Base-by-base conservation (phyloP, 2,113 vertebrate species). In the Mustela lutreola region DNA sequence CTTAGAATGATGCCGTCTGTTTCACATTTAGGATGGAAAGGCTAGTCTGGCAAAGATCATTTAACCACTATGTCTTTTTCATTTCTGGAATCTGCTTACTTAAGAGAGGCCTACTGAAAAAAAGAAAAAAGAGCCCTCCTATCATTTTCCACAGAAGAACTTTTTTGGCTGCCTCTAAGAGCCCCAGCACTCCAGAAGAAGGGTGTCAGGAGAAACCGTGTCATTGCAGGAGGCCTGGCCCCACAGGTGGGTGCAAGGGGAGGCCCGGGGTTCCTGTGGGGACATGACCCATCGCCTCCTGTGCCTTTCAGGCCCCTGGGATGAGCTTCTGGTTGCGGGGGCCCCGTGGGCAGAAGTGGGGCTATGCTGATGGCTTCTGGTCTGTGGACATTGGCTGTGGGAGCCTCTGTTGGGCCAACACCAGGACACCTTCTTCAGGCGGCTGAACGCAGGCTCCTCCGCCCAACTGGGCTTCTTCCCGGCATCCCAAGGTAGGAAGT, bases 1-100 rank as follows among this genome's bases (percentile, higher is more conserved):
- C 92, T 96, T 73, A 82, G 86, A 89, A 67, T 1, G 62, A 75
- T 26, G 24, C 26, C n/a, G 53, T 94, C 96, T 98, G 98, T 87
- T 98, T 97, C 88, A 9, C 60, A 95, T 97, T 98, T 94, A 76
- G 86, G 9, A 15, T 8, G 71, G 87, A 71, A 97, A 95, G 33
- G 87, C 93, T 95, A 33, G 84, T 94, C 87, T n/a, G 88, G 89
- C 93, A 65, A 56, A 53, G 48, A n/a, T 0, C 1, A 6, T 62
- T 0, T 1, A 14, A 36, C 83, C 1, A 11, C 33, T 26, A 2
- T 50, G 82, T 36, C 94, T 76, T 0, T 9, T 56, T 36, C 84
- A 94, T 93, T 95, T 96, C 95, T 79, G 95, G 95, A 98, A 96
- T 82, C 80, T 97, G 95, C 96, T 98, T 94, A 93, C 96, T 98